A percentile compares a stretch with the other conserved stretches of the same genome.
These are phyloP conservation scores for Scaptomyza hsui DNA, from an alignment of 1,140 invertebrate genomes.

Conservation along the genomic window DNA sequence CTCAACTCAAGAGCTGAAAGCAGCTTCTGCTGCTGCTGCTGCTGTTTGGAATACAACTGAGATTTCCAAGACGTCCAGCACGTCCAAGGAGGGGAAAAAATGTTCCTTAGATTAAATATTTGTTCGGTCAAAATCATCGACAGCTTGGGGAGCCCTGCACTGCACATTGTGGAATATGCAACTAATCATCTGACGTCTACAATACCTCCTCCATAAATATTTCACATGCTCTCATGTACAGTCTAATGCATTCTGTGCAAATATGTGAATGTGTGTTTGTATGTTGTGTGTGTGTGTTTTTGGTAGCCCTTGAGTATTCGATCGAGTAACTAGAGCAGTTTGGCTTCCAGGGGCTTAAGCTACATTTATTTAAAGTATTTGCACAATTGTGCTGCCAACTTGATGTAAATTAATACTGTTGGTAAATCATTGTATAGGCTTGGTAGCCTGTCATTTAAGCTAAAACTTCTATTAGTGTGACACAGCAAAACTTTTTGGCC, in stretches of 20 bases:
- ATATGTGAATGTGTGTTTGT: conserved; percentile 38
- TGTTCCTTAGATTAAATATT: conserved; percentile 77
- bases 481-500: background rate
- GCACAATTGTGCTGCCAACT: conserved; percentile 5
- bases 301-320: conserved; percentile 25
- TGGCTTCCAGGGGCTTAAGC: background rate
- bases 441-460: background rate
- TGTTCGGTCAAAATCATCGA: conserved; percentile 69
- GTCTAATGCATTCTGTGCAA: conserved; percentile 66
- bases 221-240: conserved; percentile 66
- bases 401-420: background rate
- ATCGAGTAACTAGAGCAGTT: conserved; percentile 5
- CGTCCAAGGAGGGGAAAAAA: conserved; percentile 38
- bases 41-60: conserved; percentile 68
- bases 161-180: conserved; percentile 60
- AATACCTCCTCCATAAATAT: conserved; percentile 69
- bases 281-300: conserved; percentile 7
- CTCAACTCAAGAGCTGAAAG: conserved; percentile 46
- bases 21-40: conserved; percentile 40
- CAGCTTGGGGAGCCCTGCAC: conserved; percentile 41
- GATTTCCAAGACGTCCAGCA: conserved; percentile 64
- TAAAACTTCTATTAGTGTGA: background rate
- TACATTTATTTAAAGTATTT: conserved; percentile 2
- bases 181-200: conserved; percentile 74
- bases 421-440: background rate